A percentile compares a stretch with the other conserved stretches of the same genome.
These are phyloP conservation scores for Sebastes oblongus DNA, from an alignment of 2,797 vertebrate genomes.

Conservation along the genomic window DNA sequence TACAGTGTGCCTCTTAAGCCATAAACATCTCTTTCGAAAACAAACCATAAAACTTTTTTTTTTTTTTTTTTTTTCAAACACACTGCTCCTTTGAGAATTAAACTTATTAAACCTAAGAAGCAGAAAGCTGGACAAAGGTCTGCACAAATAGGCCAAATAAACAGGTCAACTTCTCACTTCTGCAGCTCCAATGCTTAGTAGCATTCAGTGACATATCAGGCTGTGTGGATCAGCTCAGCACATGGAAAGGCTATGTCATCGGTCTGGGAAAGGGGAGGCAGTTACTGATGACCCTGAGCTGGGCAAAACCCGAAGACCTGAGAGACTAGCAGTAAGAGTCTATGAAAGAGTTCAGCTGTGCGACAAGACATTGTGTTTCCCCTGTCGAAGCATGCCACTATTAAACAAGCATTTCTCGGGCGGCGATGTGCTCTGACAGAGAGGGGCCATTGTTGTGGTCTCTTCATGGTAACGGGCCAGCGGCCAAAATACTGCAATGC, in stretches of 20 bases:
- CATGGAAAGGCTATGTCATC: conserved; percentile 31
- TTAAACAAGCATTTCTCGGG: conserved; percentile 75
- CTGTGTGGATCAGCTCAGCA: conserved; percentile 6
- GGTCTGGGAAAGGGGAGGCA: conserved; percentile 24
- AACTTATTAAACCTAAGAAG: background rate
- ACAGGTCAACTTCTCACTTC: background rate
- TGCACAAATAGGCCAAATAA: conserved; percentile 13
- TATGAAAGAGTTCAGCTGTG: conserved; percentile 53
- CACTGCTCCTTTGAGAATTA: background rate
- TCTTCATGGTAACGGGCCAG: conserved; percentile 72
- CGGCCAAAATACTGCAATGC: conserved; percentile 72
- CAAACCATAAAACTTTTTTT: background rate
- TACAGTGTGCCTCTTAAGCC: conserved; percentile 1
- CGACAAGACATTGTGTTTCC: conserved; percentile 63
- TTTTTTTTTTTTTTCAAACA: background rate
- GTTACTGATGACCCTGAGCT: conserved; percentile 34
- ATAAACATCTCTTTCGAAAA: conserved; percentile 4
- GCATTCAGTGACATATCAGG: conserved; percentile 1
- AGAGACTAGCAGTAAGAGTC: conserved; percentile 32
- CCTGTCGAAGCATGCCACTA: conserved; percentile 60
- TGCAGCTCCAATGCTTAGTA: background rate
- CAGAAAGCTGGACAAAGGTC: conserved; percentile 19
- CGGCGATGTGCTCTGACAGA: conserved; percentile 65
- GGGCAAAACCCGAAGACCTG: conserved; percentile 26
- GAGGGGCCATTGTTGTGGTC: conserved; percentile 75